phyloP scores from a whole-genome alignment of 1,140 invertebrate species.

The Capitella teleta region DNA sequence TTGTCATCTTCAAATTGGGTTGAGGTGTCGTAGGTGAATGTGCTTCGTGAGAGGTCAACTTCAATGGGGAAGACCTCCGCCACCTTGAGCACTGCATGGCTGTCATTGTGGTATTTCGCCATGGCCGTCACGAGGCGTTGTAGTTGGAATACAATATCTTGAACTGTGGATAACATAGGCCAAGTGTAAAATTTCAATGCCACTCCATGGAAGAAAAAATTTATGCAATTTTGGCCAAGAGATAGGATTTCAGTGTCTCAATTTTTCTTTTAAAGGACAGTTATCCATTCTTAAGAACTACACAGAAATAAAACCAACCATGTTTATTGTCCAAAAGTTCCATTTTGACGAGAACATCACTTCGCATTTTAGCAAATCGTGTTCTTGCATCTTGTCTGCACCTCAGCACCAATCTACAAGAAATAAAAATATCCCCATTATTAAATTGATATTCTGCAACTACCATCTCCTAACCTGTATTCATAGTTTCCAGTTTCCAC shows the following conservation, averaged over 20 bases:
- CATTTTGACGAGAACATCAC: constrained; percentile 92
- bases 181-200: too few species aligned
- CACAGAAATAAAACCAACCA: too few species aligned
- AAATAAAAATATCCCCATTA: too few species aligned
- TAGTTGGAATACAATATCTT: constrained; percentile 77
- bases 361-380: constrained; percentile 81
- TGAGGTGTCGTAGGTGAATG: constrained; percentile 53
- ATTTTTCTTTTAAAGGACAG: too few species aligned
- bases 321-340: constrained; percentile 96
- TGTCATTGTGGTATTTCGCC: constrained; percentile 58
- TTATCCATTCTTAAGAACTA: too few species aligned
- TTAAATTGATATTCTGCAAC: not conserved
- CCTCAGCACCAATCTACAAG: constrained; percentile 79
- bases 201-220: too few species aligned
- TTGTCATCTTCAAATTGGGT: constrained; percentile 35
- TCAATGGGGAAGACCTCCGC: constrained; percentile 86
- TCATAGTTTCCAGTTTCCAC: constrained; percentile 99
- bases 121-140: constrained; percentile 67
- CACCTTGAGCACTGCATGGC: constrained; percentile 53
- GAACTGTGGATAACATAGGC: constrained; percentile 50
- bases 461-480: constrained; percentile 58
- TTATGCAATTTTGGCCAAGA: too few species aligned
- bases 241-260: too few species aligned
- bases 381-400: constrained; percentile 86
- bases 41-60: constrained; percentile 81